phyloP scores from a whole-genome alignment of 2,888 invertebrate genomes.

The Mythimna loreyi region DNA sequence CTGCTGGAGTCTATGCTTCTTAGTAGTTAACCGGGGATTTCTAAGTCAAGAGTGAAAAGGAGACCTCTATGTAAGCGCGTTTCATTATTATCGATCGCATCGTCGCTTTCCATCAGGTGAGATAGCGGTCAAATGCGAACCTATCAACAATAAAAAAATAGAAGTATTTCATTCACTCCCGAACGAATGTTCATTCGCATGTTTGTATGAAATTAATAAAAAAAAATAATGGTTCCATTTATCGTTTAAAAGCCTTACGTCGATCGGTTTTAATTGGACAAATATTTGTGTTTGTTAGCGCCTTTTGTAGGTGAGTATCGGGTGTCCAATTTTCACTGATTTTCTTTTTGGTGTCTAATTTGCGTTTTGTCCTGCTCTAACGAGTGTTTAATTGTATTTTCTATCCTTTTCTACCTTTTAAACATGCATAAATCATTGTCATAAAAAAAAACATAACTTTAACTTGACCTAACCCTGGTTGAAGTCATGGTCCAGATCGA shows the following conservation, averaged over 20 bases:
- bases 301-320: slow-evolving; percentile 3
- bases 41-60: no score
- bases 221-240: slow-evolving; percentile 35
- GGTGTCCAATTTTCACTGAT: slow-evolving; percentile 12
- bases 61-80: no score
- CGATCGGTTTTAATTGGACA: slow-evolving; percentile 26
- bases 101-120: no score
- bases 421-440: no score
- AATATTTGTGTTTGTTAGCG: slow-evolving; percentile 29
- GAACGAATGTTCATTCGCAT: slow-evolving; percentile 12
- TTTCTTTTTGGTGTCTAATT: slow-evolving; percentile 11
- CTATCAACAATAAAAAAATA: neutral
- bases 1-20: no score
- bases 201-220: slow-evolving; percentile 29
- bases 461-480: neutral
- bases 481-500: no score
- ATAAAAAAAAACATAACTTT: neutral
- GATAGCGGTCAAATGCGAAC: no score
- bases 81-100: no score
- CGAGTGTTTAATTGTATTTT: neutral
- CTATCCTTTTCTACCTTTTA: neutral
- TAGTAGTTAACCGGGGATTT: no score
- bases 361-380: neutral
- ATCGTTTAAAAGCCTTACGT: slow-evolving; percentile 28
- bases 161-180: slow-evolving; percentile 42